Evolutionary conservation across 2,888 invertebrate species (phyloP), one percentile per base, ranked within the genome.

Genomic region (Julus scanicus): DNA sequence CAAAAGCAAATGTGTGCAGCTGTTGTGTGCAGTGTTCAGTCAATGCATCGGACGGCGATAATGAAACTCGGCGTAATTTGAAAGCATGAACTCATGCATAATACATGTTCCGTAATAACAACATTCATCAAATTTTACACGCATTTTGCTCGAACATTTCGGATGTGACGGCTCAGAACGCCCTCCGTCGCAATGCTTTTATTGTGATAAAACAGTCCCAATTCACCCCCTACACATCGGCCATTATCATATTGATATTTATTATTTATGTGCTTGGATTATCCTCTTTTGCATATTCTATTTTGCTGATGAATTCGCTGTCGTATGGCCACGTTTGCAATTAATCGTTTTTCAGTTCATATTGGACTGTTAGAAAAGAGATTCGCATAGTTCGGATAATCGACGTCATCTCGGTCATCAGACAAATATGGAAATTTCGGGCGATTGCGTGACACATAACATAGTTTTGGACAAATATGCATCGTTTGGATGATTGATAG

Each of bases 81-180:
- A 80, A 80, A 80, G 80, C 80, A 80, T 80, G 80, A 80, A 80
- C 80, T 80, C 80, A 80, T 80, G 80, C 80, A 80, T 80, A 80
- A 80, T 80, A 80, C 80, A 80, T 80, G 37, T 37, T 37, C 80
- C 80, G 29, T 80, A 80, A 80, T 80, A 80, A 80, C 80, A 80
- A 80, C 80, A 80, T 80, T 80, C 80, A 80, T 80, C 80, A 80
- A 80, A 80, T 80, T 80, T 80, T 80, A 80, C 37, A 80, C 80
- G 80, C 80, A 80, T 80, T 80, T 80, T 15, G 80, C 29, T 80
- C 29, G 80, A 80, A 80, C 80, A 80, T 80, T 80, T 80, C 80
- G 80, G 80, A 80, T 80, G 80, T 80, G 80, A 80, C 80, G 80
- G 80, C 80, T 80, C 80, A 80, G 80, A 80, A 80, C 80, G 80